A percentile compares a stretch with the other conserved stretches of the same genome.
Evolutionary conservation across 2,113 vertebrate genomes (phyloP).

Genomic region (Bostrychus sinensis): DNA sequence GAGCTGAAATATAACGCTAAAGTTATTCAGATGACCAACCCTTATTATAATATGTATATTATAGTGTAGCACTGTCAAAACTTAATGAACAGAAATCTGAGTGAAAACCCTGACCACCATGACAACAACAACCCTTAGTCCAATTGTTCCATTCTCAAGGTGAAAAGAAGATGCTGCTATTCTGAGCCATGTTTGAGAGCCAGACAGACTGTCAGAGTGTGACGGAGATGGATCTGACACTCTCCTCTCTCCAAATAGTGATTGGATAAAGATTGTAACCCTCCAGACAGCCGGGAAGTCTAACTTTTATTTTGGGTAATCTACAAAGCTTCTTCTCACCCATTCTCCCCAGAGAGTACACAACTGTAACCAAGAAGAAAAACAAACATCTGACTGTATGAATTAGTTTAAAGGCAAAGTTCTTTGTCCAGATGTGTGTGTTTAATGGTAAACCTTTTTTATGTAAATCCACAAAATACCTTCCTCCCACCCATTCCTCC

Average conservation of each 20-base stretch:
- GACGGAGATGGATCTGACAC: constrained; percentile 2
- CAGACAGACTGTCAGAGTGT: neutral
- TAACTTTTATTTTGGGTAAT: neutral
- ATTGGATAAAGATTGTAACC: neutral
- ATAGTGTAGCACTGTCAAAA: no score
- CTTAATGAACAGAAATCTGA: no score
- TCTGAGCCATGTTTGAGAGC: neutral
- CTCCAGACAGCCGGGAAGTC: neutral
- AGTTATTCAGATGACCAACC: no score
- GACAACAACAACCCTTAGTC: neutral
- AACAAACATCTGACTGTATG: no score
- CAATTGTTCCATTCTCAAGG: neutral
- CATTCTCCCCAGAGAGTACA: neutral
- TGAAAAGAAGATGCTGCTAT: neutral
- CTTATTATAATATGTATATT: no score
- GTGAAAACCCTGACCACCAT: neutral
- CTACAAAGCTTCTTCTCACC: constrained; percentile 2
- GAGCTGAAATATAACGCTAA: no score
- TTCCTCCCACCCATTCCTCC: no score
- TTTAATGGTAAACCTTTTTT: no score
- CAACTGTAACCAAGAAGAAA: neutral
- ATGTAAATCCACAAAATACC: no score
- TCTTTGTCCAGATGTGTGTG: no score
- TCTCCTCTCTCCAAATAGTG: neutral
- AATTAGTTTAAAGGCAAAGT: no score